phyloP scores from a whole-genome alignment of 1,140 invertebrate species.

The Zaprionus tsacasi region DNA sequence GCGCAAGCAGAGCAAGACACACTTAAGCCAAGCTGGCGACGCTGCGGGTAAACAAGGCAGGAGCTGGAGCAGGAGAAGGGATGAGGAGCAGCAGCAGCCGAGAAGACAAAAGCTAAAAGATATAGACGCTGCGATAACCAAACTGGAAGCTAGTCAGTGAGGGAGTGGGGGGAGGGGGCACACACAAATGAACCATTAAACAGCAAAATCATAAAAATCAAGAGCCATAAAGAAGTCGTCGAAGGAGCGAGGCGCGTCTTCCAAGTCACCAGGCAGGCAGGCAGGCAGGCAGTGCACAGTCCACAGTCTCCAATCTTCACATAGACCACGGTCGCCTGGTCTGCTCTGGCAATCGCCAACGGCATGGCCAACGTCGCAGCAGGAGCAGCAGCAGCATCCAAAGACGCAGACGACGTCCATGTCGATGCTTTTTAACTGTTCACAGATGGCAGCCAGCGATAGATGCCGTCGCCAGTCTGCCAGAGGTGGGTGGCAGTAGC shows the following conservation, averaged over 20 bases:
- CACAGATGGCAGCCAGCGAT: constrained; percentile 73
- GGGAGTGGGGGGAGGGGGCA: constrained; percentile 23
- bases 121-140: constrained; percentile 67
- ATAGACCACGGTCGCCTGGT: constrained; percentile 1
- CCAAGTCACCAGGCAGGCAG: constrained; percentile 15
- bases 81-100: not conserved
- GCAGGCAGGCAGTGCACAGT: not conserved
- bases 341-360: constrained; percentile 21
- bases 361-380: constrained; percentile 30
- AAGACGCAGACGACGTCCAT: not conserved
- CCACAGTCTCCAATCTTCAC: constrained; percentile 17
- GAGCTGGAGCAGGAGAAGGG: not conserved
- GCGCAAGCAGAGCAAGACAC: constrained; percentile 28
- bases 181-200: constrained; percentile 83
- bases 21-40: constrained; percentile 44
- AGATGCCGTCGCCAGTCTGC: constrained; percentile 51
- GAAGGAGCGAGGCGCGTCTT: constrained; percentile 64
- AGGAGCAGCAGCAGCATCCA: constrained; percentile 7
- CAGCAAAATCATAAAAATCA: constrained; percentile 83
- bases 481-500: not conserved
- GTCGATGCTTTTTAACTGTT: constrained; percentile 62
- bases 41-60: constrained; percentile 42
- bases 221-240: constrained; percentile 82
- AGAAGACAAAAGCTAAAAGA: constrained; percentile 45
- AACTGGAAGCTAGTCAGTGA: constrained; percentile 71